These are phyloP conservation scores for Apostichopus parvimensis DNA, from an alignment of 35 echinoderm and acorn worm genomes.

Conservation along the genomic window DNA sequence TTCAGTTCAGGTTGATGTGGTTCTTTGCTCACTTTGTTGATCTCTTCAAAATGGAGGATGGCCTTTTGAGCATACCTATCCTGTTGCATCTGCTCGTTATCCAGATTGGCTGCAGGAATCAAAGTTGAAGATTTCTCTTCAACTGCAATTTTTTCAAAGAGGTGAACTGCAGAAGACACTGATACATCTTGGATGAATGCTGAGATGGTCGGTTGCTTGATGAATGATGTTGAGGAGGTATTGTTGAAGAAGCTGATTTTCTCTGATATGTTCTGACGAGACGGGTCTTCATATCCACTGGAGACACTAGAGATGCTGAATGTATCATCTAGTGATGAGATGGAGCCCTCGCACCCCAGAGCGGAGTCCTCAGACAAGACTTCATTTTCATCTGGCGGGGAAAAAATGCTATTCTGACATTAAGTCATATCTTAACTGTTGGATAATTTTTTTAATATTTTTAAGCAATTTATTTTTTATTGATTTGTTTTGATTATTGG, in stretches of 20 bases:
- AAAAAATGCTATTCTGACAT: no score
- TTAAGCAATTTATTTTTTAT: no score
- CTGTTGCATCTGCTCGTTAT: not conserved
- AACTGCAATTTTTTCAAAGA: conserved; percentile 3
- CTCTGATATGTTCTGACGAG: not conserved
- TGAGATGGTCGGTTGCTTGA: not conserved
- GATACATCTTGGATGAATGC: not conserved
- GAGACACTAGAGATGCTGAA: not conserved
- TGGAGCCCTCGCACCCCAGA: not conserved
- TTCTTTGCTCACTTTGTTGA: no score
- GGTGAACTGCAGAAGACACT: conserved; percentile 14
- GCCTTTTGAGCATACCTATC: not conserved
- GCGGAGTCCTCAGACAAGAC: not conserved
- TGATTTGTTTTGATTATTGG: no score
- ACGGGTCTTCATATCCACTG: conserved; percentile 17
- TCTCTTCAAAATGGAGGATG: no score
- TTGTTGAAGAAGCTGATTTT: not conserved
- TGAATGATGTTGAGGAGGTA: not conserved
- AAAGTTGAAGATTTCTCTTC: not conserved
- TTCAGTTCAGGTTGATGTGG: no score
- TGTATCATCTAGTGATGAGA: not conserved
- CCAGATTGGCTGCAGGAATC: not conserved
- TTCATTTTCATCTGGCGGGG: not conserved
- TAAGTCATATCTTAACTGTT: no score
- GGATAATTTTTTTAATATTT: no score